A percentile compares a stretch with the other conserved stretches of the same genome.
Conservation (phyloP, 1,140 invertebrate genomes). For the Chironomus tepperi region DNA sequence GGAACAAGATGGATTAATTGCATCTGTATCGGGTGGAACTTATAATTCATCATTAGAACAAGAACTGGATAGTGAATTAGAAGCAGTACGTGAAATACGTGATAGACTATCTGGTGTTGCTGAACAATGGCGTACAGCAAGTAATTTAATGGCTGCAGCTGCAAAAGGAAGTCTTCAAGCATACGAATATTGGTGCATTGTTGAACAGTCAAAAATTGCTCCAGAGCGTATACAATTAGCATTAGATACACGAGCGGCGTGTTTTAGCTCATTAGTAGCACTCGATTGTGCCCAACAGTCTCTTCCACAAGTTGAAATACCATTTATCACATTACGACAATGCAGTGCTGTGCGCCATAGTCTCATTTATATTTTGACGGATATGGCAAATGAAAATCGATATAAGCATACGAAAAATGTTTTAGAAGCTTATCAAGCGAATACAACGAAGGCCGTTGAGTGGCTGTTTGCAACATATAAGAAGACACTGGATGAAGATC, state of each 20-base stretch:
- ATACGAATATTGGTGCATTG: slow-evolving; percentile 32
- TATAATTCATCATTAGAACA: slow-evolving; percentile 37
- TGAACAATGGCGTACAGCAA: slow-evolving; percentile 39
- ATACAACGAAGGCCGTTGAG: slow-evolving; percentile 34
- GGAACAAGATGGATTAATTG: slow-evolving; percentile 38
- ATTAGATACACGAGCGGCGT: slow-evolving; percentile 33
- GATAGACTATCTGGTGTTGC: slow-evolving; percentile 36
- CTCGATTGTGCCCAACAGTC: slow-evolving; percentile 36
- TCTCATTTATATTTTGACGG: slow-evolving; percentile 36
- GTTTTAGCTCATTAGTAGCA: slow-evolving; percentile 35
- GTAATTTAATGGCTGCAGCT: slow-evolving; percentile 32
- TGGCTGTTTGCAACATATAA: slow-evolving; percentile 38
- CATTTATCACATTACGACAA: slow-evolving; percentile 36
- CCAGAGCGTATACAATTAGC: slow-evolving; percentile 34
- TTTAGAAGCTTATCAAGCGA: slow-evolving; percentile 33
- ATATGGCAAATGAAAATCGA: slow-evolving; percentile 34
- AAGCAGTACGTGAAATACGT: slow-evolving; percentile 35
- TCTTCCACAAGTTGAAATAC: slow-evolving; percentile 36
- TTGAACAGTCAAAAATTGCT: slow-evolving; percentile 28
- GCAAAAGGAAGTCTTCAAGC: slow-evolving; percentile 32
- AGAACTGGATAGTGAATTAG: slow-evolving; percentile 35
- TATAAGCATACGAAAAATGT: slow-evolving; percentile 37
- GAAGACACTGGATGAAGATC: slow-evolving; percentile 34
- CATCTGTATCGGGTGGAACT: slow-evolving; percentile 36
- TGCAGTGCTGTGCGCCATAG: slow-evolving; percentile 36